phyloP scores from a whole-genome alignment of 2,888 invertebrate species.

The Dryococelus australis region DNA sequence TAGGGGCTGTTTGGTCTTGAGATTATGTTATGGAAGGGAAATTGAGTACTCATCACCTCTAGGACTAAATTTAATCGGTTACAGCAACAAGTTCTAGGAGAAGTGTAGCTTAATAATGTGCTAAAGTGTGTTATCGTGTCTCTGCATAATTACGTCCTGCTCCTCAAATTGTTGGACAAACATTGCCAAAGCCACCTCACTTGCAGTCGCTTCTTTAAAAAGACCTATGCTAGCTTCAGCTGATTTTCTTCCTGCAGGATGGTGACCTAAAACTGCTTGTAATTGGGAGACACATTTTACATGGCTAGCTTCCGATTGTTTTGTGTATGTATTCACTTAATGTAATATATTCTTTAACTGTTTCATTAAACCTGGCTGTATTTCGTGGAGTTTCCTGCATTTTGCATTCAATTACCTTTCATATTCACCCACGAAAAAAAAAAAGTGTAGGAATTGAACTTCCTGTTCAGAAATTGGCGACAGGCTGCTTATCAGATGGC shows the following conservation, averaged over 20 bases:
- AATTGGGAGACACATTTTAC: no score
- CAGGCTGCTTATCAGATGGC: no score
- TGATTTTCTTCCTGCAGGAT: slow-evolving; percentile 28
- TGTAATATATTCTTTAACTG: no score
- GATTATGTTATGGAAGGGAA: slow-evolving; percentile 38
- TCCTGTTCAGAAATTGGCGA: no score
- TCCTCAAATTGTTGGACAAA: slow-evolving; percentile 25
- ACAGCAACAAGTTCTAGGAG: slow-evolving; percentile 51
- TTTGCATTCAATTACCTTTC: no score
- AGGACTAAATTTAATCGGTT: slow-evolving; percentile 52
- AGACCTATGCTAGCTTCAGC: slow-evolving; percentile 4
- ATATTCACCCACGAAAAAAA: no score
- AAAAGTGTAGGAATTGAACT: no score
- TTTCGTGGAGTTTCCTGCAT: no score
- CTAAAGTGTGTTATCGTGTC: slow-evolving; percentile 40
- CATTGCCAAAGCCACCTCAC: slow-evolving; percentile 31
- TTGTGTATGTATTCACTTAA: no score
- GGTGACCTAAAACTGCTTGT: no score
- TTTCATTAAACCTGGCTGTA: no score
- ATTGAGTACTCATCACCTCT: slow-evolving; percentile 47
- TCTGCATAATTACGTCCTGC: slow-evolving; percentile 46
- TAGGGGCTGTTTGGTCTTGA: slow-evolving; percentile 29
- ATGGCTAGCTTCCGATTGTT: no score
- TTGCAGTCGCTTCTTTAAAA: slow-evolving; percentile 30
- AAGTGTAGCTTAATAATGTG: slow-evolving; percentile 47